Percentiles rank a stretch among this genome's conserved stretches.
Conservation (phyloP, 2,113 vertebrate genomes). For the Tragelaphus strepsiceros region DNA sequence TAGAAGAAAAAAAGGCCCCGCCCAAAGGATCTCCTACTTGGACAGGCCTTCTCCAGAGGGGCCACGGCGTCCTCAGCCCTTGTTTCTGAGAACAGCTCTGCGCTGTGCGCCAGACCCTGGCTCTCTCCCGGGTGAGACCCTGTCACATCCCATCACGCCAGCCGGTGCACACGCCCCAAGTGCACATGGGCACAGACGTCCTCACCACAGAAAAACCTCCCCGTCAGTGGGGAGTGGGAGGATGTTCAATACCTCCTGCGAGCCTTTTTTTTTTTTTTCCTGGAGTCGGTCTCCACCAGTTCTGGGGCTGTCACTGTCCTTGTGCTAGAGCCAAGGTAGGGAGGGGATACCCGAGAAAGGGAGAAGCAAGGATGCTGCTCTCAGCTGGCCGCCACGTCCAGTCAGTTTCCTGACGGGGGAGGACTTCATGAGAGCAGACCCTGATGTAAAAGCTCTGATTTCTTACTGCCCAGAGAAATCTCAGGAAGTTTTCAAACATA, state of each 20-base stretch:
- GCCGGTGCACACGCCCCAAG: background rate
- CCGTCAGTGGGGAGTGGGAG: background rate
- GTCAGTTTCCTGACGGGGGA: background rate
- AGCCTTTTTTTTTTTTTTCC: constrained; percentile 44
- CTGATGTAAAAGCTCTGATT: background rate
- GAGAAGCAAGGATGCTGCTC: background rate
- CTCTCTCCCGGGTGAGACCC: constrained; percentile 25
- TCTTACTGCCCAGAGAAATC: constrained; percentile 22
- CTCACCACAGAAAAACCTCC: constrained; percentile 2
- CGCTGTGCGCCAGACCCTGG: background rate
- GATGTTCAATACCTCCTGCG: background rate
- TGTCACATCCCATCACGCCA: constrained; percentile 71
- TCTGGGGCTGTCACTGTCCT: background rate
- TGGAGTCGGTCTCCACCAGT: background rate
- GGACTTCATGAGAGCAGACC: background rate
- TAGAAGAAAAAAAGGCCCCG: background rate
- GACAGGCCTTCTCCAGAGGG: background rate
- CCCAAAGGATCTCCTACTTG: constrained; percentile 15
- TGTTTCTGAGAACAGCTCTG: background rate
- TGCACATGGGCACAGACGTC: constrained; percentile 47
- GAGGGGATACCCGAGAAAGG: background rate
- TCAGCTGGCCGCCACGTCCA: background rate
- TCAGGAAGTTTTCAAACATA: background rate
- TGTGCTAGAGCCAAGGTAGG: background rate
- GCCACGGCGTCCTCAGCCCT: background rate